Conservation (phyloP, 2,888 invertebrate genomes). For the Apamea sordens region DNA sequence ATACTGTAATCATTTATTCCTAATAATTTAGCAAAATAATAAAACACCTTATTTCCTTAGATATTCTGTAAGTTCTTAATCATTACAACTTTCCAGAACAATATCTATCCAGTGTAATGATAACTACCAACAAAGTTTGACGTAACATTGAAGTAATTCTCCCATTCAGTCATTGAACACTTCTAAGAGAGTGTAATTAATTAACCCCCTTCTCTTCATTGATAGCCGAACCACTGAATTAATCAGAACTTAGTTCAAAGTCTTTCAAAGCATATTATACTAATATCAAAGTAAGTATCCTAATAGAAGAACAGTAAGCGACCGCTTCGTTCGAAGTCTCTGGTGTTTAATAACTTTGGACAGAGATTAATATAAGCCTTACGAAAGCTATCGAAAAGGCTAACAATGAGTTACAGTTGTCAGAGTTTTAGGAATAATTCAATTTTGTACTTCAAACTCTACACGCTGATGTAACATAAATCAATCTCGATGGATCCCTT, state of each 20-base stretch:
- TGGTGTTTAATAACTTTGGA: slow-evolving; percentile 32
- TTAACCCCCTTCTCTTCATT: slow-evolving; percentile 41
- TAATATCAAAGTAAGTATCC: slow-evolving; percentile 29
- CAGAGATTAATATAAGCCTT: slow-evolving; percentile 32
- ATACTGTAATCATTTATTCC: background rate
- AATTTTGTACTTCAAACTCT: slow-evolving; percentile 43
- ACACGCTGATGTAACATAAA: slow-evolving; percentile 42
- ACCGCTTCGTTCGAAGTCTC: slow-evolving; percentile 10
- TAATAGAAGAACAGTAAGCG: slow-evolving; percentile 9
- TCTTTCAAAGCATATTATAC: slow-evolving; percentile 32
- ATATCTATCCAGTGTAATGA: slow-evolving; percentile 26
- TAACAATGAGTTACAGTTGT: slow-evolving; percentile 41
- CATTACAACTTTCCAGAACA: slow-evolving; percentile 24
- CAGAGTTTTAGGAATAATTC: slow-evolving; percentile 40
- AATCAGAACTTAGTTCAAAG: slow-evolving; percentile 43
- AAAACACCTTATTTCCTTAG: background rate
- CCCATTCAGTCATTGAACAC: slow-evolving; percentile 37
- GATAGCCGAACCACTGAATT: slow-evolving; percentile 45
- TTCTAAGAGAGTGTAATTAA: slow-evolving; percentile 50
- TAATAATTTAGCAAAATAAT: background rate
- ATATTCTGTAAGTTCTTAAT: slow-evolving; percentile 9
- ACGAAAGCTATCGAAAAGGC: slow-evolving; percentile 17
- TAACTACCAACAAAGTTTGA: slow-evolving; percentile 37
- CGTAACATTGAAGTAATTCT: slow-evolving; percentile 32
- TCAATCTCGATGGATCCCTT: slow-evolving; percentile 43